A percentile compares a stretch with the other conserved stretches of the same genome.
Evolutionary conservation across 2,113 vertebrate species (phyloP).

Genomic region (Pitta sordida): DNA sequence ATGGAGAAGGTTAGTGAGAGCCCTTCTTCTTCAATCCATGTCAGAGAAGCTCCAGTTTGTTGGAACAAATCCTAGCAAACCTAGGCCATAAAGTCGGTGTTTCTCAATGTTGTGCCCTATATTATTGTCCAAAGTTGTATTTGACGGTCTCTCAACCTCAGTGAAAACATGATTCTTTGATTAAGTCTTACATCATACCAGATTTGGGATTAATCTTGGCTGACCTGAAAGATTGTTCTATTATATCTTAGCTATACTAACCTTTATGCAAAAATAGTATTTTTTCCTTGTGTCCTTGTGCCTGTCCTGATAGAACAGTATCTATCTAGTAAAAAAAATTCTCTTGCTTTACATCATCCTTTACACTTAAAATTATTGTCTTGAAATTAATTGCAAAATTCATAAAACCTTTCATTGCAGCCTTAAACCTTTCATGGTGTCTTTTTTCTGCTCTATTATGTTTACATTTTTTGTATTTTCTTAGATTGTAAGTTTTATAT

Average conservation of each 20-base stretch:
- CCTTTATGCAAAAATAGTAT: not conserved
- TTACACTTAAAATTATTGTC: not conserved
- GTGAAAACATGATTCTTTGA: not conserved
- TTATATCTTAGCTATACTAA: not conserved
- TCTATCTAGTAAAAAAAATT: not conserved
- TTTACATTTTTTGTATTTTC: not conserved
- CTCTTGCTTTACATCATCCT: not conserved
- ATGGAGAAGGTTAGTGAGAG: not conserved
- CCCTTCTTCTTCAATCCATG: not conserved
- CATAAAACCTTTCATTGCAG: not conserved
- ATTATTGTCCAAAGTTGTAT: not conserved
- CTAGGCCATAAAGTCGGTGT: not conserved
- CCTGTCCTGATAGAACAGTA: not conserved
- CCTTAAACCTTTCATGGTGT: not conserved
- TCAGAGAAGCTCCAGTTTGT: not conserved
- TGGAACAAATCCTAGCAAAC: not conserved
- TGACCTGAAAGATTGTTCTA: not conserved
- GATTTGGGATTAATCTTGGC: not conserved
- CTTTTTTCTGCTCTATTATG: not conserved
- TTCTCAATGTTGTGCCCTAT: not conserved
- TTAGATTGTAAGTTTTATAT: not conserved
- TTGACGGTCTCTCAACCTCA: not conserved
- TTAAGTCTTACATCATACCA: not conserved
- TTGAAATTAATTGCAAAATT: not conserved
- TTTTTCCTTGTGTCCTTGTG: not conserved